Percentiles rank a stretch among this genome's conserved stretches.
Evolutionary conservation across 2,113 vertebrate genomes (phyloP).

Genomic region (Rhabdomys dilectus): DNA sequence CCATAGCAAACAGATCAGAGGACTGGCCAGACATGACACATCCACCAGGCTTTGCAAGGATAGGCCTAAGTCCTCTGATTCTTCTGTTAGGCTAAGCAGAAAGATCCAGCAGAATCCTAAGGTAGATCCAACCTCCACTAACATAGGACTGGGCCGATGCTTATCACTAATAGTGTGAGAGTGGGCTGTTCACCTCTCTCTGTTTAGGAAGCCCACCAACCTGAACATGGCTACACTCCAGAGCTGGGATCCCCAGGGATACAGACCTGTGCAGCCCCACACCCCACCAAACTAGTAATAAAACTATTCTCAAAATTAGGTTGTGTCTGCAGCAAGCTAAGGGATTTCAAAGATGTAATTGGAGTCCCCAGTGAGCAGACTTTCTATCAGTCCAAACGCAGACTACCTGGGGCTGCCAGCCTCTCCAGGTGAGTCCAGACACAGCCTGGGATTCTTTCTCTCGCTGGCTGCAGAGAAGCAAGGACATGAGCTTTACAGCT

Average conservation of each 20-base stretch:
- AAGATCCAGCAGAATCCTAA: rapidly evolving
- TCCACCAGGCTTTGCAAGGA: background rate
- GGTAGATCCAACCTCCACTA: rapidly evolving
- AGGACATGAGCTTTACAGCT: background rate
- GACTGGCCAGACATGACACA: rapidly evolving
- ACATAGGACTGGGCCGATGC: rapidly evolving
- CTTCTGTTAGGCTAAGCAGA: rapidly evolving
- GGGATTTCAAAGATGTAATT: no score
- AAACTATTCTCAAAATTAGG: background rate
- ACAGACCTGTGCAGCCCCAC: rapidly evolving
- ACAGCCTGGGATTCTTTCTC: background rate
- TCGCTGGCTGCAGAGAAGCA: background rate
- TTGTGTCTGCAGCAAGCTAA: background rate
- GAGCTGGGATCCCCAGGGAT: no score
- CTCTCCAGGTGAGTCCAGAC: background rate
- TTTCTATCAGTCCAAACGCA: background rate
- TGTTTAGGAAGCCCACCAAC: rapidly evolving
- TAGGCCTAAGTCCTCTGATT: rapidly evolving
- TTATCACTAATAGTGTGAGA: background rate
- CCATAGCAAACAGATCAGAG: background rate
- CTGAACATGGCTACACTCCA: background rate
- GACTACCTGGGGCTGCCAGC: background rate
- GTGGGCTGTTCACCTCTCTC: background rate
- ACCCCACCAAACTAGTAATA: rapidly evolving
- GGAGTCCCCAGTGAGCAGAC: background rate